A percentile compares a stretch with the other conserved stretches of the same genome.
These are phyloP conservation scores for Nasonia giraulti DNA, from an alignment of 1,140 invertebrate species.

Conservation along the genomic window DNA sequence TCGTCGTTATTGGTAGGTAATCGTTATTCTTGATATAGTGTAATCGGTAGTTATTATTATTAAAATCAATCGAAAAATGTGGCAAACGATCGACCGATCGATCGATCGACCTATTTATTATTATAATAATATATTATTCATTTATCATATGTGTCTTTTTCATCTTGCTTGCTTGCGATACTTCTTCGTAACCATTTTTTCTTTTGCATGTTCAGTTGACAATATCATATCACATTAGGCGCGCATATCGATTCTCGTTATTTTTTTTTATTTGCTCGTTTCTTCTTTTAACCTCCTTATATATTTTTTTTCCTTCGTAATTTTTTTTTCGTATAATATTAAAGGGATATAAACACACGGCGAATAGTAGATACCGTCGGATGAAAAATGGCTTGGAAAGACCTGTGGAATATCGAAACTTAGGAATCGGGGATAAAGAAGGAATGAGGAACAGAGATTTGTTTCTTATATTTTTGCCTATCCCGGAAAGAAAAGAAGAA, in stretches of 20 bases:
- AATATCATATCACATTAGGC: conserved; percentile 50
- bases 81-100: conserved; percentile 56
- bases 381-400: conserved; percentile 7
- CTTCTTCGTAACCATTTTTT: conserved; percentile 47
- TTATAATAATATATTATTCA: conserved; percentile 48
- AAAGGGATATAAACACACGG: conserved; percentile 44
- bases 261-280: conserved; percentile 45
- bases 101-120: conserved; percentile 57
- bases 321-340: conserved; percentile 43
- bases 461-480: conserved; percentile 49
- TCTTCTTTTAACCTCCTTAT: conserved; percentile 44
- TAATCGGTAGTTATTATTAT: conserved; percentile 62
- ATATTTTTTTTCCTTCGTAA: conserved; percentile 31
- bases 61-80: conserved; percentile 65
- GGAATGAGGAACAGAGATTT: not conserved
- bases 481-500: conserved; percentile 52
- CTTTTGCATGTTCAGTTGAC: conserved; percentile 49
- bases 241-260: conserved; percentile 48
- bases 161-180: conserved; percentile 48
- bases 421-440: not conserved
- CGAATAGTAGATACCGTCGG: conserved; percentile 48
- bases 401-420: conserved; percentile 26
- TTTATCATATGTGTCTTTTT: conserved; percentile 48
- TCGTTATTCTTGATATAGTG: conserved; percentile 57
- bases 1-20: conserved; percentile 60